A percentile compares a stretch with the other conserved stretches of the same genome.
phyloP scores from a whole-genome alignment of 1,140 invertebrate species.

The Anastatus disparis region DNA sequence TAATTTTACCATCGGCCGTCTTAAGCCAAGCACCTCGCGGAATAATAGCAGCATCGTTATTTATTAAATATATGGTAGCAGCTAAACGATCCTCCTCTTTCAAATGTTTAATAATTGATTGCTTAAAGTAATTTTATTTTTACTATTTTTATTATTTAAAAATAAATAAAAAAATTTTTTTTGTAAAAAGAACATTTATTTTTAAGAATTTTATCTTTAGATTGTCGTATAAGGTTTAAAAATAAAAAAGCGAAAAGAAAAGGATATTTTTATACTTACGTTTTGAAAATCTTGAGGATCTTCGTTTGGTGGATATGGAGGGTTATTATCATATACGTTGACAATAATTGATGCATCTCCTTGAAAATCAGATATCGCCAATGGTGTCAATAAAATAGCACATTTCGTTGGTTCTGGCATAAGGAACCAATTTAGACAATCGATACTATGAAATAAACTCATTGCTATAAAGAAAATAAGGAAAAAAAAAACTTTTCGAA shows the following conservation, averaged over 20 bases:
- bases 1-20: slow-evolving; percentile 71
- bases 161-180: too few relatives aligned
- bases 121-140: too few relatives aligned
- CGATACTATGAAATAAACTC: slow-evolving; percentile 62
- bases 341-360: slow-evolving; percentile 70
- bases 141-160: too few relatives aligned
- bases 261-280: slow-evolving; percentile 34
- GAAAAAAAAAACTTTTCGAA: too few relatives aligned
- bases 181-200: too few relatives aligned
- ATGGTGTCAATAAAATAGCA: slow-evolving; percentile 70
- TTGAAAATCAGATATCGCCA: slow-evolving; percentile 66
- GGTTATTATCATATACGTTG: slow-evolving; percentile 64
- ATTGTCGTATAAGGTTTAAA: background rate
- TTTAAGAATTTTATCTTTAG: too few relatives aligned
- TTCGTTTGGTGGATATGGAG: slow-evolving; percentile 55
- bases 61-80: slow-evolving; percentile 75
- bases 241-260: slow-evolving; percentile 1
- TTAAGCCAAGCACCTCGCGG: slow-evolving; percentile 79
- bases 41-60: slow-evolving; percentile 74
- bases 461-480: background rate
- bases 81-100: slow-evolving; percentile 82
- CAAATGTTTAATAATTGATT: slow-evolving; percentile 60
- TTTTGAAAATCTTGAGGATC: slow-evolving; percentile 43
- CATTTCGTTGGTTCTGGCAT: slow-evolving; percentile 72
- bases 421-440: slow-evolving; percentile 76